Conservation (phyloP, 1,140 invertebrate species). For the Leptopilina boulardi region DNA sequence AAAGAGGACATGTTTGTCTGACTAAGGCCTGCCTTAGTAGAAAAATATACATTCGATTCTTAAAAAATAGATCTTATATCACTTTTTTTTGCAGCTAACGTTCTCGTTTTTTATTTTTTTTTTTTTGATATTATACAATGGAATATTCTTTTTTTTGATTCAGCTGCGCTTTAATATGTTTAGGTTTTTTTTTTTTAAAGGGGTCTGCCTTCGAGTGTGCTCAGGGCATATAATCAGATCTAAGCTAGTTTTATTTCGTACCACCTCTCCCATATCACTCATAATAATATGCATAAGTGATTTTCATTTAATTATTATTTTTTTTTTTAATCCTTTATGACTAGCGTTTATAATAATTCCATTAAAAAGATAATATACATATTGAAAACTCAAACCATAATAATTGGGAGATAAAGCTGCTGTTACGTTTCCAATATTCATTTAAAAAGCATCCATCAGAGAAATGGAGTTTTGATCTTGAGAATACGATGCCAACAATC, state of each 20-base stretch:
- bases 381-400: conserved; percentile 8
- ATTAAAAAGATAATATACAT: neutral
- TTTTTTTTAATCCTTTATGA: neutral
- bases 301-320: conserved; percentile 28
- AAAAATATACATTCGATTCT: conserved; percentile 76
- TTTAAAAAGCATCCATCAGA: neutral
- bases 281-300: conserved; percentile 44
- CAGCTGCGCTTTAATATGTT: conserved; percentile 55
- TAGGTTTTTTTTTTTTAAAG: conserved; percentile 42
- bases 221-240: conserved; percentile 62
- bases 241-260: conserved; percentile 63
- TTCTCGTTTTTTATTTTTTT: conserved; percentile 34
- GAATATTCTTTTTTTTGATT: conserved; percentile 63
- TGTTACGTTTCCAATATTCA: neutral
- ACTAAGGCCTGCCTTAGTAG: conserved; percentile 76
- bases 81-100: conserved; percentile 61
- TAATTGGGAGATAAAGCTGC: conserved; percentile 20
- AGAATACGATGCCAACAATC: conserved; percentile 27
- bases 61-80: conserved; percentile 75
- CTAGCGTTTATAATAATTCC: too few relatives aligned
- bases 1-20: conserved; percentile 47
- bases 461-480: conserved; percentile 16
- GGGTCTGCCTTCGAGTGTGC: conserved; percentile 64
- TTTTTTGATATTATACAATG: conserved; percentile 30
- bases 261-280: conserved; percentile 51